Conservation (phyloP, 1,140 invertebrate genomes). For the Epicauta chinensis region DNA sequence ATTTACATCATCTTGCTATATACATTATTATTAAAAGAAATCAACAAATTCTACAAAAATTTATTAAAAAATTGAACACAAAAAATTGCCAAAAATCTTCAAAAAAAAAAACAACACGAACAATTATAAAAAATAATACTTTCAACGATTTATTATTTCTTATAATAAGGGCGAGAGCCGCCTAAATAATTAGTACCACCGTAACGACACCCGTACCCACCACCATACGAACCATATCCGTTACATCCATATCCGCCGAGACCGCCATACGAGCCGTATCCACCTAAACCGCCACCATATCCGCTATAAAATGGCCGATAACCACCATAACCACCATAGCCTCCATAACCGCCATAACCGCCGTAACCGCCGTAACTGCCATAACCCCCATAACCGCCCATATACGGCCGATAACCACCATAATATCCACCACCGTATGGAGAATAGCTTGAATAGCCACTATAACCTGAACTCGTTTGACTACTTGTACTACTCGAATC, state of each 20-base stretch:
- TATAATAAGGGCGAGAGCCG: conserved; percentile 6
- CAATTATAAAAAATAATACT: neutral
- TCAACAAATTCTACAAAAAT: too few relatives aligned
- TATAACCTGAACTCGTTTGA: too few relatives aligned
- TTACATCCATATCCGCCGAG: neutral
- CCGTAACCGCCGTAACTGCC: too few relatives aligned
- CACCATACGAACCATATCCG: conserved; percentile 2
- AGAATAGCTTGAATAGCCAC: too few relatives aligned
- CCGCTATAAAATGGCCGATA: neutral
- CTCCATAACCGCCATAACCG: neutral
- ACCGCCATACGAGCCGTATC: conserved; percentile 3
- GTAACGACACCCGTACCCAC: neutral
- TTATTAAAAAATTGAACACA: too few relatives aligned
- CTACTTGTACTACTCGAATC: too few relatives aligned
- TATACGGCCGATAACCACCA: too few relatives aligned
- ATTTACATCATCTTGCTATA: too few relatives aligned
- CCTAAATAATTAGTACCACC: neutral
- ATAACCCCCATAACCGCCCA: too few relatives aligned
- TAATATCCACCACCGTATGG: too few relatives aligned
- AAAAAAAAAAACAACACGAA: neutral
- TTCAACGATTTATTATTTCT: neutral
- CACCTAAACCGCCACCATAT: neutral
- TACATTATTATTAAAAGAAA: too few relatives aligned
- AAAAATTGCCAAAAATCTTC: too few relatives aligned
- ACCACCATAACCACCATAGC: neutral